Evolutionary conservation across 2,797 vertebrate species (phyloP).

Genomic region (Heliangelus exortis): DNA sequence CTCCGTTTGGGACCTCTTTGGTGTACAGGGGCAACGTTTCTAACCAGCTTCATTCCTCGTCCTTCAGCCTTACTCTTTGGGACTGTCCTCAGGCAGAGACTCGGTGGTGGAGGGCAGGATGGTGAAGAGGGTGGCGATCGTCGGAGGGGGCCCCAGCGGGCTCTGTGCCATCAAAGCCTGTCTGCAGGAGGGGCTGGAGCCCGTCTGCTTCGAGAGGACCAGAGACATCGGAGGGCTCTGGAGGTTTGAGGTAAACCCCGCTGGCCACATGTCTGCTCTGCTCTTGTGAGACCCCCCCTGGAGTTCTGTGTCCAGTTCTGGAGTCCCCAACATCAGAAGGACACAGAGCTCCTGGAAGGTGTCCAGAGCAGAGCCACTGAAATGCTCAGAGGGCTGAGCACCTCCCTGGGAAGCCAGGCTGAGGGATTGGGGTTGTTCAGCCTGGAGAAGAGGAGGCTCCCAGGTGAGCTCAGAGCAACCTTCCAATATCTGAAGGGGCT

Average conservation of each 20-base stretch:
- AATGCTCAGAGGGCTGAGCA: no score
- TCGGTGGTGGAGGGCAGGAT: background rate
- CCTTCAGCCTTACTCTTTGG: accelerated
- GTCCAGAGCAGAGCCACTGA: no score
- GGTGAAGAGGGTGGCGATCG: conserved; percentile 78
- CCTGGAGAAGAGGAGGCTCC: no score
- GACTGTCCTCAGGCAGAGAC: background rate
- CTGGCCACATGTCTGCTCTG: no score
- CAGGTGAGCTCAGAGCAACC: no score
- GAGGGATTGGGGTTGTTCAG: no score
- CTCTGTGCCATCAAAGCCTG: conserved; percentile 86
- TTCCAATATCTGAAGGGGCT: no score
- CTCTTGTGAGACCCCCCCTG: no score
- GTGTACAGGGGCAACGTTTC: background rate
- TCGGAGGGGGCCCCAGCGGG: conserved; percentile 85
- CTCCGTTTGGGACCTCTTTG: background rate
- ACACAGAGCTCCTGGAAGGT: no score
- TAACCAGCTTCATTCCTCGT: accelerated
- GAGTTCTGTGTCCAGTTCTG: no score
- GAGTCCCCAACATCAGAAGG: no score
- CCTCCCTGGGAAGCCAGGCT: no score
- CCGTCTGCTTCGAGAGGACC: conserved; percentile 88
- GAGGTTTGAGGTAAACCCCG: conserved; percentile 86
- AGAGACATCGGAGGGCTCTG: conserved; percentile 90
- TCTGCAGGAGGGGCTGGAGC: conserved; percentile 87